Base-by-base conservation (phyloP, 2,888 invertebrate species). In the Yponomeuta sedellus region DNA sequence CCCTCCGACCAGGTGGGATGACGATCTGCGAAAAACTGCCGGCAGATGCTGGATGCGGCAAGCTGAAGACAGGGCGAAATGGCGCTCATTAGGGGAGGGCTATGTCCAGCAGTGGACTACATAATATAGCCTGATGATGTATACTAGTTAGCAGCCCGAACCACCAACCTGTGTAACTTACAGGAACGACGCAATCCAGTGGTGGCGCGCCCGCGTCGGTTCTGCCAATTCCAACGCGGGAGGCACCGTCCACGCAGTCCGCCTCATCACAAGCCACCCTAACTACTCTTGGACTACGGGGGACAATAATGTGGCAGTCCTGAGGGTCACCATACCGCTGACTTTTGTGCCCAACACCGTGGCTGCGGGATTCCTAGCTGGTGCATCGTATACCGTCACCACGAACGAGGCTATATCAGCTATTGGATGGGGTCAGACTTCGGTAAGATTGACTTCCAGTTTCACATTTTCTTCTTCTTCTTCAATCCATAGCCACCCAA, bases 121-220 rank as follows among this genome's bases (percentile, higher is more conserved):
- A n/a, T n/a, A n/a, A n/a, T n/a, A n/a, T n/a, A n/a, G n/a, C n/a
- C n/a, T n/a, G n/a, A n/a, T n/a, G n/a, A n/a, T n/a, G n/a, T n/a
- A n/a, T n/a, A n/a, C n/a, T n/a, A n/a, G n/a, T n/a, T n/a, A n/a
- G n/a, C n/a, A n/a, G n/a, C n/a, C n/a, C n/a, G n/a, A n/a, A n/a
- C n/a, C n/a, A 25, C 5, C 25, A 25, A 25, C 25, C 25, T 25
- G 3, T 4, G 5, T 52, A 52, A n/a, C 20, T 65, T 68, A 56
- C 22, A 66, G 69, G 68, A 2, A 63, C 68, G 1, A 86, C 57
- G 73, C 77, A 10, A 69, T 69, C 0, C 22, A 65, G 16, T 76
- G 77, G 75, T 89, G 88, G 88, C 81, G 86, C 2, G 81, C 78
- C 0, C 75, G 88, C 61, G 79, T 85, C 0, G 87, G 86, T 0